These are phyloP conservation scores for Hystrix cristata DNA, from an alignment of 2,113 vertebrate species.

Conservation along the genomic window DNA sequence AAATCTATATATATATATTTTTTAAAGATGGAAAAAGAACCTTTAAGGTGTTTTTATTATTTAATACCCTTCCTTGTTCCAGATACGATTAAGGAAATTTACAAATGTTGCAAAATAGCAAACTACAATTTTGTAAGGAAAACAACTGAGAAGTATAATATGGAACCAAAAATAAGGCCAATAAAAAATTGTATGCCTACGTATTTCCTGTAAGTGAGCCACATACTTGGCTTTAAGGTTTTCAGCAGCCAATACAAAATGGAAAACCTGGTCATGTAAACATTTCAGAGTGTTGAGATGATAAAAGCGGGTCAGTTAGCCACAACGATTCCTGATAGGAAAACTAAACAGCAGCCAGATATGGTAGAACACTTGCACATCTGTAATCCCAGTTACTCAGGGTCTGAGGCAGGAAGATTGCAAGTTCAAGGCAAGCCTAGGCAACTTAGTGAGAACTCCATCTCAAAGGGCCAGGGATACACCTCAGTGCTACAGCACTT, in stretches of 20 bases:
- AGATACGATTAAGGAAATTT: conserved; percentile 8
- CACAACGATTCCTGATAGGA: background rate
- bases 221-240: background rate
- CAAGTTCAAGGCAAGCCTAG: background rate
- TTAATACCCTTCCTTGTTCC: background rate
- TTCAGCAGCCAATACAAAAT: background rate
- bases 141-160: conserved; percentile 7
- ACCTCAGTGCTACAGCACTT: background rate
- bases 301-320: background rate
- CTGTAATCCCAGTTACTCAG: background rate
- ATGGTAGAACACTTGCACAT: background rate
- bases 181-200: background rate
- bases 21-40: background rate
- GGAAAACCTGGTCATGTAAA: background rate
- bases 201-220: background rate
- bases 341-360: background rate
- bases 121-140: background rate
- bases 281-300: background rate
- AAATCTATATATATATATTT: background rate
- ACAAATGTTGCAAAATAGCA: background rate
- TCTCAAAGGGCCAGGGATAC: background rate
- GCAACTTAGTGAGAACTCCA: background rate
- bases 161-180: background rate
- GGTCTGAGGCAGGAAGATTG: background rate
- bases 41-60: conserved; percentile 36